Conservation (phyloP, 2,113 vertebrate genomes). For the Lepus europaeus region DNA sequence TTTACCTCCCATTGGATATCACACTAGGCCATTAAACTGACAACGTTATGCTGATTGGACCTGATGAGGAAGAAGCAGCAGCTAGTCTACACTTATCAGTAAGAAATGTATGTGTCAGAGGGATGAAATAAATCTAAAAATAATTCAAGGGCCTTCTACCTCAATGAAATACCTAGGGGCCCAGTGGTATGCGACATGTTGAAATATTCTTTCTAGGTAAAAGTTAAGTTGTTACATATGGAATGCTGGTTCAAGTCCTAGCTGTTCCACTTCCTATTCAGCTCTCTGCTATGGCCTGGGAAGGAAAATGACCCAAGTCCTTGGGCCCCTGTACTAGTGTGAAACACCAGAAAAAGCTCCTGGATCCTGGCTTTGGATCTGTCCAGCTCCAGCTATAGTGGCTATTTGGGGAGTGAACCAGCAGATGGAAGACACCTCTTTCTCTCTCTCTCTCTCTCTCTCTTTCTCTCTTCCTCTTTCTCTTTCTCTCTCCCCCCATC, state of each 20-base stretch:
- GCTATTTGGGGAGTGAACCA: no score
- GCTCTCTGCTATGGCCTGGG: no score
- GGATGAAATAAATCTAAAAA: background rate
- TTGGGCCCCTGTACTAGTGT: background rate
- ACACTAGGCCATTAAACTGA: background rate
- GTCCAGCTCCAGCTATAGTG: no score
- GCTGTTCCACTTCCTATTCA: no score
- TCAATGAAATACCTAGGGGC: background rate
- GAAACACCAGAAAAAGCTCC: no score
- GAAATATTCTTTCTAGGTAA: background rate
- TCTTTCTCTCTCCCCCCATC: no score
- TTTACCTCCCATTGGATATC: background rate
- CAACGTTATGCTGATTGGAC: background rate
- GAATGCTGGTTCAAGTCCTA: no score
- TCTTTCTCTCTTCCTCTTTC: no score
- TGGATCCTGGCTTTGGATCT: no score
- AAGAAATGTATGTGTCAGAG: background rate
- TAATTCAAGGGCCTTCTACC: background rate
- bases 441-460: no score
- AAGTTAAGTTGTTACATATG: background rate
- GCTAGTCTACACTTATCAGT: background rate
- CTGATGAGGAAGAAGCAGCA: background rate
- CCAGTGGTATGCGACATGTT: background rate
- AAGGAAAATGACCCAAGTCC: no score
- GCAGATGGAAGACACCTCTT: no score